Evolutionary conservation across 2,797 vertebrate genomes (phyloP), one percentile per base, ranked within the genome.

Genomic region (Phaenicophaeus curvirostris): DNA sequence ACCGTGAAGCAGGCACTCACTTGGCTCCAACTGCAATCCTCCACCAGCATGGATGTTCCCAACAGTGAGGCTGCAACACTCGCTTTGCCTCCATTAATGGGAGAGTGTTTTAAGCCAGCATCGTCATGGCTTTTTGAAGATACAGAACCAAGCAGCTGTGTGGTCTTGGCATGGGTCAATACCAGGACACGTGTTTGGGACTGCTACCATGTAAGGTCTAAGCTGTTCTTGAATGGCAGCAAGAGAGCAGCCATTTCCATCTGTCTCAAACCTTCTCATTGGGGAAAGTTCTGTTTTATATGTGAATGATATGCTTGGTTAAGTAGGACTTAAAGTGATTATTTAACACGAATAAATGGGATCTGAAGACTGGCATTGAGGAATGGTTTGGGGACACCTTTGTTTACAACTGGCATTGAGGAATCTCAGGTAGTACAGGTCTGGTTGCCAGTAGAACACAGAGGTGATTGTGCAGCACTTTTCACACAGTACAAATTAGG

Each of bases 171-270:
- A 4, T 12, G 4, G 23, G 14, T 37, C 54, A 21, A 8, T 19
- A 6, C 9, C 6, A 5, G 53, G 42, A 37, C 4, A 1, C 3
- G 10, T 35, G 30, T 17, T 3, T 35, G 23, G 33, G 7, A 9
- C 27, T 42, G 19, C 16, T 48, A 31, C 11, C 18, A 19, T 2
- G 2, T 12, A 1, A 21, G 25, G 51, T 58, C 24, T 25, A 11
- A 50, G 15, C 7, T 35, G 62, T 24, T 54, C 18, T 2, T 33
- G 9, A 41, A 31, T 0, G 2, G 30, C 42, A 37, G 2, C 0
- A 0, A 23, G 23, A 62, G n/a, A 58, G 27, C 30, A 67, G 11
- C 21, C 6, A 2, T 42, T 16, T 51, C 4, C 8, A 8, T 17
- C 17, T 46, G 5, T 41, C 48, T 74, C 51, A 15, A 3, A 50